Evolutionary conservation across 2,888 invertebrate genomes (phyloP), one percentile per base, ranked within the genome.

Genomic region (Parasteatoda lunata): DNA sequence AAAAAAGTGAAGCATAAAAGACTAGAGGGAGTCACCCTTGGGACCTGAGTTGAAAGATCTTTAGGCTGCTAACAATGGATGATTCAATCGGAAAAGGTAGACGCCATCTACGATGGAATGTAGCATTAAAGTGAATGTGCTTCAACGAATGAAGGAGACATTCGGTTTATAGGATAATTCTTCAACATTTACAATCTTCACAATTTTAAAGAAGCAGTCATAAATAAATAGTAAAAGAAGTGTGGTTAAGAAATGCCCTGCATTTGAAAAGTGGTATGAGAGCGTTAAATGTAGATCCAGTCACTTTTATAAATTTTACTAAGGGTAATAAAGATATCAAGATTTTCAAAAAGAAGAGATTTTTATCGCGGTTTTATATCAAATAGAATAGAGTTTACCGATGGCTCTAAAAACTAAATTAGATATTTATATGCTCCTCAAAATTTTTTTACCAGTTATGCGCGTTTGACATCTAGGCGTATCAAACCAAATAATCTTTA

Each of bases 71-170:
- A 72, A 77, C 83, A 84, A 84, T 83, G 77, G 72, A 71, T 64
- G 82, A 84, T 84, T 84, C 77, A 66, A 77, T 83, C 66, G 65
- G 15, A 65, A 69, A n/a, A 13, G 59, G 64, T 77, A 77, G 49
- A 51, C 71, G 77, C 77, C 83, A 77, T 84, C 72, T 84, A 77
- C 71, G 66, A 47, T 30, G 65, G 72, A 84, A 84, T 72, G 77
- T 71, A 54, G 76, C 69, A 77, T 70, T 77, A 76, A 76, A 76
- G 70, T 54, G 70, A 70, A 52, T 64, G 49, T 8, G 66, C 45
- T 72, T 52, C n/a, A 51, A 64, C 66, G 73, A 80, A 80, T 80
- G 80, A 80, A 66, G 52, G 72, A 65, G 80, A 66, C 59, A 80
- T 80, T 81, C 75, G 15, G 68, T 69, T 81, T 81, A 81, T 75